These are phyloP conservation scores for Pinna nobilis DNA, from an alignment of 1,140 invertebrate species.

Conservation along the genomic window DNA sequence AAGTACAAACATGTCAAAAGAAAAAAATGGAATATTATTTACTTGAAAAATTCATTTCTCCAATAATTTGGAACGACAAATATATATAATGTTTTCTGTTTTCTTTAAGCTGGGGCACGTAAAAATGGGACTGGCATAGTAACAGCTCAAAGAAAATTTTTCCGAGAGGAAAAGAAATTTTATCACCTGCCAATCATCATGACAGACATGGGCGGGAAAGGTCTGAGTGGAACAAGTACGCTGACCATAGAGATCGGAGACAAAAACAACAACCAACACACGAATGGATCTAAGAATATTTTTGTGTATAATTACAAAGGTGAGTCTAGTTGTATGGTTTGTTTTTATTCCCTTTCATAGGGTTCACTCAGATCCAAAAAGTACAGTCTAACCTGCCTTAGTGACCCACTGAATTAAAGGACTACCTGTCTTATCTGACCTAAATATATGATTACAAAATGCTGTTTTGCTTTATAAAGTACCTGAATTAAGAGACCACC, in stretches of 20 bases:
- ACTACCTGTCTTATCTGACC: no score
- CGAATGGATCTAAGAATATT: slow-evolving; percentile 95
- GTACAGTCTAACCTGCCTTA: no score
- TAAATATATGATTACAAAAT: no score
- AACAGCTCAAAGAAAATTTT: slow-evolving; percentile 80
- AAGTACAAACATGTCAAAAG: no score
- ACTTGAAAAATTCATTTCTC: background rate
- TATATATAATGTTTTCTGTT: background rate
- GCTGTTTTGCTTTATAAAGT: no score
- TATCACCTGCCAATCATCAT: slow-evolving; percentile 72
- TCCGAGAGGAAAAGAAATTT: slow-evolving; percentile 89
- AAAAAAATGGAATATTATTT: no score
- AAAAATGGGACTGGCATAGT: slow-evolving; percentile 57
- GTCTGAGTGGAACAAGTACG: slow-evolving; percentile 93
- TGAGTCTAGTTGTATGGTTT: no score
- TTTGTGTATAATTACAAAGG: slow-evolving; percentile 96
- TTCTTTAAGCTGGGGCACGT: slow-evolving; percentile 56
- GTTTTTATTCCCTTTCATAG: no score
- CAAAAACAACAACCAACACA: slow-evolving; percentile 98
- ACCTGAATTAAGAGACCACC: no score
- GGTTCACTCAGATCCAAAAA: no score
- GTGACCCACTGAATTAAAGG: no score
- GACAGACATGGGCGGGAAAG: slow-evolving; percentile 66
- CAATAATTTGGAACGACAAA: background rate
- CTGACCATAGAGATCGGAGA: slow-evolving; percentile 97